These are phyloP conservation scores for Pyrgilauda ruficollis DNA, from an alignment of 2,113 vertebrate species.

Conservation along the genomic window DNA sequence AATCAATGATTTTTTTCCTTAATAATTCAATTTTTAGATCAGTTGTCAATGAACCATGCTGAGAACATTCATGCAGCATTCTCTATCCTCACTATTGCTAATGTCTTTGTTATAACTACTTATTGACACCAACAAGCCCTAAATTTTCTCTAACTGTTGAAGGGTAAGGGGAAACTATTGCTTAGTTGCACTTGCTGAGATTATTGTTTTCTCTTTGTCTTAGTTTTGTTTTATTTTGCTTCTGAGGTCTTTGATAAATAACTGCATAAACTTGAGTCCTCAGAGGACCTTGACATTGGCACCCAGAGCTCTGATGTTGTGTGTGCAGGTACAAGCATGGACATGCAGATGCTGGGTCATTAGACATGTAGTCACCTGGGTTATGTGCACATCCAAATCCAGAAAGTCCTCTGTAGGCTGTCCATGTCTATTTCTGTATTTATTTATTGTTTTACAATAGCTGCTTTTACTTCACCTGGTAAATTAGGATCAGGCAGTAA, in stretches of 20 bases:
- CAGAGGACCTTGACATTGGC: conserved; percentile 28
- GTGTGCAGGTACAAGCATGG: not conserved
- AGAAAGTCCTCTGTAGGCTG: conserved; percentile 4
- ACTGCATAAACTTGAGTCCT: not conserved
- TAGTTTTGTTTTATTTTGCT: conserved; percentile 9
- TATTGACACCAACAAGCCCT: conserved; percentile 61
- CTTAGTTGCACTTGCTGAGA: not conserved
- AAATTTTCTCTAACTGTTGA: conserved; percentile 33
- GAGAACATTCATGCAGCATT: conserved; percentile 33
- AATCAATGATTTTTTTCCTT: conserved; percentile 47
- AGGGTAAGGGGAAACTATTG: conserved; percentile 34
- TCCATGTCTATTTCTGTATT: conserved; percentile 29
- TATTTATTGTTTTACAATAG: not conserved
- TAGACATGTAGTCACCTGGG: not conserved
- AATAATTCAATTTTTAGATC: conserved; percentile 63
- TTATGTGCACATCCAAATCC: conserved; percentile 12
- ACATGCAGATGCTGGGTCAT: not conserved
- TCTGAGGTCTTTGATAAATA: conserved; percentile 15
- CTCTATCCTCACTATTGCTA: not conserved
- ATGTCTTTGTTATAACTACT: conserved; percentile 39
- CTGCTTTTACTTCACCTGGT: conserved; percentile 7
- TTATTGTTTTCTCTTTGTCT: not conserved
- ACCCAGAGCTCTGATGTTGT: not conserved
- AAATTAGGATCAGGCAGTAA: not conserved
- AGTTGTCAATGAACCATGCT: conserved; percentile 59